Percentiles rank a stretch among this genome's conserved stretches.
Conservation (phyloP, 35 echinoderm and acorn worm genomes). For the Stichopus chloronotus region DNA sequence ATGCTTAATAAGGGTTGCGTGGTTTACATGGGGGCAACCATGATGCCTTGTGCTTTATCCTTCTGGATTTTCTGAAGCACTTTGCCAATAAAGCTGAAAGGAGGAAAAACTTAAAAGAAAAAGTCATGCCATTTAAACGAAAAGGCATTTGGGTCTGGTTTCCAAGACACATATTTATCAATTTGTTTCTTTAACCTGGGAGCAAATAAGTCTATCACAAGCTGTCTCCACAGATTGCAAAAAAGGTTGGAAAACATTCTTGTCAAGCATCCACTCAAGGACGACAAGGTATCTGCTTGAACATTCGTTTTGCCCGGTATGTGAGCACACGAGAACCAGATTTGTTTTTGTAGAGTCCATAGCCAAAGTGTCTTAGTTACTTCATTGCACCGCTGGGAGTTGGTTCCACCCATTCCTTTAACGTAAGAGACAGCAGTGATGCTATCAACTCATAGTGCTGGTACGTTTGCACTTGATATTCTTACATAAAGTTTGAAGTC, state of each 20-base stretch:
- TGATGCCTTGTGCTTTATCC: slow-evolving; percentile 52
- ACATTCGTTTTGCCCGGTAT: slow-evolving; percentile 20
- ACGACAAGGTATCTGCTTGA: slow-evolving; percentile 21
- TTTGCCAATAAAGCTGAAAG: slow-evolving; percentile 45
- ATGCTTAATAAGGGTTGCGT: slow-evolving; percentile 19
- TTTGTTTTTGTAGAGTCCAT: slow-evolving; percentile 2
- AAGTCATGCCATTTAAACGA: slow-evolving; percentile 22
- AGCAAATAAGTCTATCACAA: slow-evolving; percentile 62
- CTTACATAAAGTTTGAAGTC: not conserved
- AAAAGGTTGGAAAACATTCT: slow-evolving; percentile 36
- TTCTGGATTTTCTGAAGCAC: slow-evolving; percentile 51
- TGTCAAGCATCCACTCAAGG: slow-evolving; percentile 43
- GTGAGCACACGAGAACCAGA: slow-evolving; percentile 23
- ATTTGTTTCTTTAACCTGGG: slow-evolving; percentile 37
- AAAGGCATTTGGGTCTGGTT: slow-evolving; percentile 24
- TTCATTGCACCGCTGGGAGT: not conserved
- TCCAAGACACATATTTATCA: slow-evolving; percentile 31
- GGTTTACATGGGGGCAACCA: slow-evolving; percentile 53
- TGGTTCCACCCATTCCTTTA: slow-evolving; percentile 43
- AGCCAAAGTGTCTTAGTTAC: slow-evolving; percentile 12
- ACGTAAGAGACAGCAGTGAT: slow-evolving; percentile 57
- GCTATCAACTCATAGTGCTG: slow-evolving; percentile 26
- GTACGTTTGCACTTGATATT: not conserved
- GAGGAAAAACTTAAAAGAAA: slow-evolving; percentile 51
- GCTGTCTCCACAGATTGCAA: not conserved